Conservation (phyloP, 2,113 vertebrate species). For the Numenius arquata region DNA sequence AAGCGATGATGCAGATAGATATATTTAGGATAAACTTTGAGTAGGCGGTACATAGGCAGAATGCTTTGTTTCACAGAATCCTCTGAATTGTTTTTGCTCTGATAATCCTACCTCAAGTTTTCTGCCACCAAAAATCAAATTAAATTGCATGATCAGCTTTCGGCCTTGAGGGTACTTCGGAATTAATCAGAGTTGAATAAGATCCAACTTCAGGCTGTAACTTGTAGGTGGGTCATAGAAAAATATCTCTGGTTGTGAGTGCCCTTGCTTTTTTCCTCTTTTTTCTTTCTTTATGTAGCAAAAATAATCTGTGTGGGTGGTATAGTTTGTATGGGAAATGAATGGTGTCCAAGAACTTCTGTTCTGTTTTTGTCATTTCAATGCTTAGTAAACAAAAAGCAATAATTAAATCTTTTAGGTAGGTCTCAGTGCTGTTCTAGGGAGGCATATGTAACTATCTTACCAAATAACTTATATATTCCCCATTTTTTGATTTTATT, state of each 20-base stretch:
- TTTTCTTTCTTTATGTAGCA: background rate
- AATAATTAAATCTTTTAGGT: background rate
- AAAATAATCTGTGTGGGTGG: background rate
- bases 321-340: background rate
- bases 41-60: background rate
- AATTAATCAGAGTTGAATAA: background rate
- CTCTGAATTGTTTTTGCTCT: background rate
- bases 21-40: background rate
- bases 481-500: background rate
- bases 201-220: background rate
- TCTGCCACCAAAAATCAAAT: constrained; percentile 7
- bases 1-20: background rate
- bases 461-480: background rate
- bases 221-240: background rate
- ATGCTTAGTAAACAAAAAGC: background rate
- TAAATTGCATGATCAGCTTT: background rate
- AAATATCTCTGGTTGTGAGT: background rate
- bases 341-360: background rate
- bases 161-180: background rate
- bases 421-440: background rate
- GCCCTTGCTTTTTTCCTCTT: background rate
- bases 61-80: background rate
- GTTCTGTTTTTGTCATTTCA: background rate
- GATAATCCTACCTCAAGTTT: background rate
- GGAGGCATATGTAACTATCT: background rate